Percentiles rank a stretch among this genome's conserved stretches.
Evolutionary conservation across 2,797 vertebrate genomes (phyloP).

Genomic region (Liparis tanakae): DNA sequence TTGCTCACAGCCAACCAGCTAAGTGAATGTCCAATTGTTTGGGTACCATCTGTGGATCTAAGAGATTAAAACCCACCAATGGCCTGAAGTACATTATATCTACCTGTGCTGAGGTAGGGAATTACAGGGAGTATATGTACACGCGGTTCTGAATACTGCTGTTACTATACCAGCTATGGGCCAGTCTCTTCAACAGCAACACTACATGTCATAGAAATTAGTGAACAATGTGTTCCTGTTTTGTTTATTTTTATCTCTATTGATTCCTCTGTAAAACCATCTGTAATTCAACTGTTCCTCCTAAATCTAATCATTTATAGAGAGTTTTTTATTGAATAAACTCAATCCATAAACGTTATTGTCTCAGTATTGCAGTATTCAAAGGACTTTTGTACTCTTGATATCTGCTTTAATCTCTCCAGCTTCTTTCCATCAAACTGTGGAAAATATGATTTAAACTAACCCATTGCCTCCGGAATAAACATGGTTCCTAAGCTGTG

Average conservation of each 20-base stretch:
- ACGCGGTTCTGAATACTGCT: background rate
- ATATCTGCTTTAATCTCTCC: background rate
- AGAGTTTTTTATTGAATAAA: background rate
- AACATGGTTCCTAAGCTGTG: too few relatives aligned
- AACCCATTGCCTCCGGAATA: too few relatives aligned
- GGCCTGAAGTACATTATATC: background rate
- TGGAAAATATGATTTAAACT: background rate
- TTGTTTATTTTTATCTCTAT: slow-evolving; percentile 10
- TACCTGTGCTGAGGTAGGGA: background rate
- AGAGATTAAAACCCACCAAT: slow-evolving; percentile 14
- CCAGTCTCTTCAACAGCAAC: background rate
- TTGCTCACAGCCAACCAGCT: slow-evolving; percentile 39
- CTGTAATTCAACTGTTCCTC: background rate
- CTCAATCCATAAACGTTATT: background rate
- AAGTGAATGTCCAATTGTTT: slow-evolving; percentile 20
- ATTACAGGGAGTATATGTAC: background rate
- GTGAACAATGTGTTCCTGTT: slow-evolving; percentile 1
- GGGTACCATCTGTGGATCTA: slow-evolving; percentile 20
- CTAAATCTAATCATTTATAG: slow-evolving; percentile 19
- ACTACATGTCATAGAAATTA: slow-evolving; percentile 15
- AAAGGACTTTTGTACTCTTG: background rate
- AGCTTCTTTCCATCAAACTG: background rate
- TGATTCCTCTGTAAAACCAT: slow-evolving; percentile 2
- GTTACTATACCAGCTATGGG: background rate
- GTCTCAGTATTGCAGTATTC: background rate